Conservation (phyloP, 1,140 invertebrate species). For the Dreissena polymorpha region DNA sequence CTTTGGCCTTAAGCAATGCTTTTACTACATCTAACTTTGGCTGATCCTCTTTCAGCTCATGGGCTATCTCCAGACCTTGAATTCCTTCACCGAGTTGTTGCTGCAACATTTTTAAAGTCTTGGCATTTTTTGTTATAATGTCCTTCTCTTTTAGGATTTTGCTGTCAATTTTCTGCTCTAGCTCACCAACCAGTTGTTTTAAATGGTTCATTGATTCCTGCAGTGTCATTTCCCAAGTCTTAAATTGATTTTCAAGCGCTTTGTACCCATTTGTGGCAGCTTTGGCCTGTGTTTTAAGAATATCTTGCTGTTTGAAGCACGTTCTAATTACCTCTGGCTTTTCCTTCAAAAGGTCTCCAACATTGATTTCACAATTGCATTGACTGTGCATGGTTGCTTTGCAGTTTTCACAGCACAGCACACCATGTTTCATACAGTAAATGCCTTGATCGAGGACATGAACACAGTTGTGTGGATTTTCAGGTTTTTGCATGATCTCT, state of each 20-base stretch:
- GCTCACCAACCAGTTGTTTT: slow-evolving; percentile 16
- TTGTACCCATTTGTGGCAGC: too few relatives aligned
- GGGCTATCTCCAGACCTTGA: neutral
- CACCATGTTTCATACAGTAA: slow-evolving; percentile 10
- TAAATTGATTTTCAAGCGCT: too few relatives aligned
- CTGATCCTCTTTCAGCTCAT: neutral
- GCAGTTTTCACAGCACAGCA: slow-evolving; percentile 21
- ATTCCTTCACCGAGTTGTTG: neutral
- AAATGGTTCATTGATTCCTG: neutral
- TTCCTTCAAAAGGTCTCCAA: neutral
- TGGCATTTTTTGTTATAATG: slow-evolving; percentile 6
- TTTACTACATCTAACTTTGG: neutral
- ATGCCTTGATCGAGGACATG: neutral
- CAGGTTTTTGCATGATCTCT: too few relatives aligned
- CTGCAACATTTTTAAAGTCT: neutral
- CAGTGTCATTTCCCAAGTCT: neutral
- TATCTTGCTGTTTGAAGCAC: too few relatives aligned
- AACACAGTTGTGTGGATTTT: too few relatives aligned
- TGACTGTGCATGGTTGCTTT: slow-evolving; percentile 1
- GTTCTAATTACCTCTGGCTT: neutral
- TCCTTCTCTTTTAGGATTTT: slow-evolving; percentile 6
- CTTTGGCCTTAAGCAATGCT: neutral
- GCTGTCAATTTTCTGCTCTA: slow-evolving; percentile 3
- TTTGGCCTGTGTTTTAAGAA: too few relatives aligned
- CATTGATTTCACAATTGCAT: neutral